These are phyloP conservation scores for Ameiurus melas DNA, from an alignment of 2,113 vertebrate genomes.

Conservation along the genomic window DNA sequence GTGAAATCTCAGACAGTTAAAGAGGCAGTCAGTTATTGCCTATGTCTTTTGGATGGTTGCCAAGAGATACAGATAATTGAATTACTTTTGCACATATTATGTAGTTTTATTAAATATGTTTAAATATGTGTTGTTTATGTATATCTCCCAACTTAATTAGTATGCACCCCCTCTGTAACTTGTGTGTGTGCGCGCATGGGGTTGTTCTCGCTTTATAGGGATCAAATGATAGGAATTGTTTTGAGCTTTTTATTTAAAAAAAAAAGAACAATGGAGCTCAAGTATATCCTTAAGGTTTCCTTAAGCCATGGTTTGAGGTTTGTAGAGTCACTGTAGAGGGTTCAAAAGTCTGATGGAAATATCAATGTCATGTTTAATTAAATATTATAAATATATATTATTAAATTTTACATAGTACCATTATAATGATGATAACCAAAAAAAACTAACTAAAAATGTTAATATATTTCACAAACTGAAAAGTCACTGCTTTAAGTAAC, in stretches of 20 bases:
- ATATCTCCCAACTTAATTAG: background rate
- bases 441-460: background rate
- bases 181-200: background rate
- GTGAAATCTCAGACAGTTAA: background rate
- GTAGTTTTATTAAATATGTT: background rate
- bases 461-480: background rate
- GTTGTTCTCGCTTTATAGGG: background rate
- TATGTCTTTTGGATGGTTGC: background rate
- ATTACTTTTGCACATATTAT: background rate
- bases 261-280: no score
- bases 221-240: background rate
- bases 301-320: background rate
- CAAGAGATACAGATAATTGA: background rate
- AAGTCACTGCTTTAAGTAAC: background rate
- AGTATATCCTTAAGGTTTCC: background rate
- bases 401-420: background rate
- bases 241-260: no score
- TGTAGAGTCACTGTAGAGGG: background rate
- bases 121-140: background rate
- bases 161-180: background rate
- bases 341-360: background rate
- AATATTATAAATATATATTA: background rate
- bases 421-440: background rate
- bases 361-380: background rate
- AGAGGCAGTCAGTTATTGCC: background rate